A percentile compares a stretch with the other conserved stretches of the same genome.
Evolutionary conservation across 2,888 invertebrate species (phyloP).

Genomic region (Caenorhabditis drosophilae): DNA sequence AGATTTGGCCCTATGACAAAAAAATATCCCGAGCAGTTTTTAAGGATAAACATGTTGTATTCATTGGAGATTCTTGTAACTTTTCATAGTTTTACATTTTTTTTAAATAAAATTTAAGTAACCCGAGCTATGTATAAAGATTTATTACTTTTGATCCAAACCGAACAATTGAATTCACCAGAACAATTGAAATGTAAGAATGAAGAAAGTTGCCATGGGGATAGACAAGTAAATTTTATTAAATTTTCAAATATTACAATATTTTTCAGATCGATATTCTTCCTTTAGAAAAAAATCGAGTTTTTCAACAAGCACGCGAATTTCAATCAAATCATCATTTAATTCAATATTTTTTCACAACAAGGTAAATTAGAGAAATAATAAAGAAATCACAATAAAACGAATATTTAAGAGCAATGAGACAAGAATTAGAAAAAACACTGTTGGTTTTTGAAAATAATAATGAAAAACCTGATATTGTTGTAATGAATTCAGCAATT

Average conservation of each 20-base stretch:
- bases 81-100: not conserved
- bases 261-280: slow-evolving; percentile 35
- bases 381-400: not conserved
- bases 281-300: slow-evolving; percentile 36
- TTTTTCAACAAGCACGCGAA: slow-evolving; percentile 50
- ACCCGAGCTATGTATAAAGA: slow-evolving; percentile 53
- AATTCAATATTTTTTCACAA: slow-evolving; percentile 48
- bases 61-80: slow-evolving; percentile 52
- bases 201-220: slow-evolving; percentile 30
- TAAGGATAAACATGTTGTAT: slow-evolving; percentile 34
- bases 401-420: slow-evolving; percentile 27
- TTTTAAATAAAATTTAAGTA: slow-evolving; percentile 32
- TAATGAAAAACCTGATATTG: slow-evolving; percentile 44
- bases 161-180: slow-evolving; percentile 13
- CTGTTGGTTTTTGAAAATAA: slow-evolving; percentile 20
- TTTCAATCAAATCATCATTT: slow-evolving; percentile 38
- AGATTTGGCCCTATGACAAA: slow-evolving; percentile 13
- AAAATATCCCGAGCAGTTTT: slow-evolving; percentile 11
- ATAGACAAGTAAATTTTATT: slow-evolving; percentile 28
- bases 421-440: slow-evolving; percentile 42
- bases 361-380: slow-evolving; percentile 20
- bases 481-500: slow-evolving; percentile 47
- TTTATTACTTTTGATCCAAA: slow-evolving; percentile 21
- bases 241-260: not conserved
- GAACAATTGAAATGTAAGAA: slow-evolving; percentile 7